Evolutionary conservation across 2,113 vertebrate genomes (phyloP), one percentile per base, ranked within the genome.

Genomic region (Calypte anna): DNA sequence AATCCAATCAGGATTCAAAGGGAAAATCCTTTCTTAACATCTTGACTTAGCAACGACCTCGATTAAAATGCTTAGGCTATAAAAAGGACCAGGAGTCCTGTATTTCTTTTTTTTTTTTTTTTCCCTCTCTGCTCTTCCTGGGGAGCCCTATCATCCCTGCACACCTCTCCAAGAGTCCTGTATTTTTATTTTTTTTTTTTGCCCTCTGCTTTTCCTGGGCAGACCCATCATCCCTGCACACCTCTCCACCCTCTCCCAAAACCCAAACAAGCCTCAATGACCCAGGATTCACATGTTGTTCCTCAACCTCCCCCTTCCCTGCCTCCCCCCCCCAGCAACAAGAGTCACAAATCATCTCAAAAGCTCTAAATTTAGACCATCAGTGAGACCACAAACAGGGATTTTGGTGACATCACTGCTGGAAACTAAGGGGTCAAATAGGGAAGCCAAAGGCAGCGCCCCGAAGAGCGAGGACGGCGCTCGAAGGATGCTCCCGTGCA

Each of bases 331-430:
- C 95, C 82, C 96, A 78, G 91, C 78, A 95, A 86, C 94, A 80
- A 80, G 89, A 93, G 68, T 82, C 70, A 78, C 83, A 93, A 94
- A 94, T 91, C 96, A 91, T 89, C 90, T 96, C 91, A 67, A 97
- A 95, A 7, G 5, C 78, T 77, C 93, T 96, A 96, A 92, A 96
- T 97, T 96, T 96, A 96, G 94, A 53, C 53, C 1, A 0, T 74
- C 67, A 57, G 58, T 4, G 0, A 43, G 51, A 59, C 82, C 69
- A 64, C 57, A 66, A 91, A 70, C 51, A 76, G 77, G 48, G 84
- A 95, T 83, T 94, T 92, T 22, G 7, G 68, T 94, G 89, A 91
- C 87, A 61, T 85, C 86, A 85, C 67, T 61, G 79, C 66, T 81
- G 78, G 62, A 84, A 86, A 81, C 80, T 30, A 43, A 87, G 88